phyloP scores from a whole-genome alignment of 2,113 vertebrate species.

The Anser brachyrhynchus region DNA sequence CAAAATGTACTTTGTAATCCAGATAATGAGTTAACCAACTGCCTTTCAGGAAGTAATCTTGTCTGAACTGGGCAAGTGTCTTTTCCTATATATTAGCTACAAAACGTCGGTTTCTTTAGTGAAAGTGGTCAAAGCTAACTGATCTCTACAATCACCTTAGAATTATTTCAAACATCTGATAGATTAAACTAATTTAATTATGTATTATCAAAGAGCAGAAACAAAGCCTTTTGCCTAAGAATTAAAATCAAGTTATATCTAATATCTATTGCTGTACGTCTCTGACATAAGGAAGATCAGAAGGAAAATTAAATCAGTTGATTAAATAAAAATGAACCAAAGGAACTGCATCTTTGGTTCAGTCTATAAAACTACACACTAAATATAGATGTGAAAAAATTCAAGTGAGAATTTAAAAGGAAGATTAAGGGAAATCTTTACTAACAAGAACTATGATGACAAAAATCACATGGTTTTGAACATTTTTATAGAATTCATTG shows the following conservation, averaged over 20 bases:
- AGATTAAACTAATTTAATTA: neutral
- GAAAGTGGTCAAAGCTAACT: neutral
- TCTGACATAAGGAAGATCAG: neutral
- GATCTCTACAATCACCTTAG: neutral
- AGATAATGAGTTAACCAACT: slow-evolving; percentile 14
- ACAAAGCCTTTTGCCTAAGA: neutral
- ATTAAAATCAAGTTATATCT: neutral
- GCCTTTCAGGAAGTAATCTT: slow-evolving; percentile 37
- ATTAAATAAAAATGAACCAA: neutral
- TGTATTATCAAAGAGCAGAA: neutral
- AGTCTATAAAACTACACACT: neutral
- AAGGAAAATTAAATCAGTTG: slow-evolving; percentile 17
- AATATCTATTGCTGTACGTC: neutral
- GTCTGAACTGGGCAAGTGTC: slow-evolving; percentile 17
- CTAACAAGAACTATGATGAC: neutral
- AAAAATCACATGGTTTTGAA: neutral
- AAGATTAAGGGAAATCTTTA: neutral
- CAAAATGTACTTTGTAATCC: neutral
- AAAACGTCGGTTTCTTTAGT: neutral
- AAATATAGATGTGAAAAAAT: neutral
- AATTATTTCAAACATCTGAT: neutral
- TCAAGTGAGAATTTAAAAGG: neutral
- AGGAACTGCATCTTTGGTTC: neutral
- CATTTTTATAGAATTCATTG: neutral
- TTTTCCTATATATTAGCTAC: neutral